Conservation (phyloP, 2,113 vertebrate species). For the Tenrec ecaudatus region DNA sequence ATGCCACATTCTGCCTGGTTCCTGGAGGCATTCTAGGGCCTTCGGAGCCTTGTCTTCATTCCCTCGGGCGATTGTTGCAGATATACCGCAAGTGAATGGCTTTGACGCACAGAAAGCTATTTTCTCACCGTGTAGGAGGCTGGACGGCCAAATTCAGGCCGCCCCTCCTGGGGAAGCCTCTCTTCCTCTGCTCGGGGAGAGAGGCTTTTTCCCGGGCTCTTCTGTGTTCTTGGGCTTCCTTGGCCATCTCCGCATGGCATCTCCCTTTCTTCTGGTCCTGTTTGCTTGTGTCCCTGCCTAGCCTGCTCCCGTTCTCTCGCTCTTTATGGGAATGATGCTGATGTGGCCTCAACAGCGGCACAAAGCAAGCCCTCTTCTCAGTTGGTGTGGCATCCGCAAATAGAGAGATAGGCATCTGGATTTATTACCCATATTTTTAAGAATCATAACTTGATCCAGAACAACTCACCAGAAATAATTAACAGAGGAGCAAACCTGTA, state of each 20-base stretch:
- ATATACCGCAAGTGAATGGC: not conserved
- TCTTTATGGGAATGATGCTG: not conserved
- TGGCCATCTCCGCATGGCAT: not conserved
- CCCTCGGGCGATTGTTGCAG: not conserved
- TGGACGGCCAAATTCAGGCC: not conserved
- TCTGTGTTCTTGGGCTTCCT: not conserved
- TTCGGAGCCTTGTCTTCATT: not conserved
- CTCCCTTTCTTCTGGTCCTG: not conserved
- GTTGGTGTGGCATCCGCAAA: not conserved
- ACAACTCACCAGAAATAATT: not conserved
- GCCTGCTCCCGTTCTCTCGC: not conserved
- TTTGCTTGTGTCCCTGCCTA: not conserved
- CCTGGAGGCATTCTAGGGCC: not conserved
- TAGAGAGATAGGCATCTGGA: not conserved
- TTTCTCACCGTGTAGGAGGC: not conserved
- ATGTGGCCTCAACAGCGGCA: not conserved
- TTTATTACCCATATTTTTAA: not conserved
- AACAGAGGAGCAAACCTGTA: not conserved
- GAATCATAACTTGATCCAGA: not conserved
- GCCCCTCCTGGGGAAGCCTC: not conserved
- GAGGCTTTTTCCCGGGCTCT: not conserved
- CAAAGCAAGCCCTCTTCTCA: not conserved
- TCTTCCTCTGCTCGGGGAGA: not conserved
- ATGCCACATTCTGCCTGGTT: not conserved
- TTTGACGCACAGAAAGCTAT: not conserved